Percentiles rank a stretch among this genome's conserved stretches.
phyloP scores from a whole-genome alignment of 1,140 invertebrate species.

The Mya arenaria region DNA sequence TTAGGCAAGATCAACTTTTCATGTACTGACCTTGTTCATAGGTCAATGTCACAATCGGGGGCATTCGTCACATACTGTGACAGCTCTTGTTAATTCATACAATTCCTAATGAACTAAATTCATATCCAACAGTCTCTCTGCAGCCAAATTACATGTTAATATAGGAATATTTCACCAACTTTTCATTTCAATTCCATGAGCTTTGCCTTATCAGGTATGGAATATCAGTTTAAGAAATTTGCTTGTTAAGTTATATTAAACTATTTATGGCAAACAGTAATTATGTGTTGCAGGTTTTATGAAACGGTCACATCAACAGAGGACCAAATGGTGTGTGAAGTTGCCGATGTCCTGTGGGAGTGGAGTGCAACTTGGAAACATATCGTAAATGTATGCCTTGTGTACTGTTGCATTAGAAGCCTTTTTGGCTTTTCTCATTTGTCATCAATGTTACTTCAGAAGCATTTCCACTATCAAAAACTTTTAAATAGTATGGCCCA shows the following conservation, averaged over 20 bases:
- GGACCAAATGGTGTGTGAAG: conserved; percentile 93
- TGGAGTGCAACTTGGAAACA: conserved; percentile 96
- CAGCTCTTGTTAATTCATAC: too few relatives aligned
- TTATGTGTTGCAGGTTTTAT: conserved; percentile 81
- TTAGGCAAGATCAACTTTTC: too few relatives aligned
- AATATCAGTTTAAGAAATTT: background rate
- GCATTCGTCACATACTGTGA: too few relatives aligned
- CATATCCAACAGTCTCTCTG: background rate
- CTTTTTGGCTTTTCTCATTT: background rate
- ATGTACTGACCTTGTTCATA: too few relatives aligned
- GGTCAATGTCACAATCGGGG: too few relatives aligned
- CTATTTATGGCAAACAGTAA: background rate
- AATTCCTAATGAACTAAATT: background rate
- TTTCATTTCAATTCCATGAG: background rate
- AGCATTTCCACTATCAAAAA: background rate
- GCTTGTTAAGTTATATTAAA: background rate
- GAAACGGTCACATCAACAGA: conserved; percentile 89
- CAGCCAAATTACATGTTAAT: background rate
- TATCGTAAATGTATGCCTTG: conserved; percentile 87
- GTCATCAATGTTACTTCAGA: background rate
- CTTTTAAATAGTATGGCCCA: background rate
- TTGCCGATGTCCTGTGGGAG: conserved; percentile 93
- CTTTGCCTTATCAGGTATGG: background rate
- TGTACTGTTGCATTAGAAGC: conserved; percentile 34
- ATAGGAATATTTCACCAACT: background rate